Evolutionary conservation across 2,797 vertebrate species (phyloP), one percentile per base, ranked within the genome.

Genomic region (Oreochromis mossambicus): DNA sequence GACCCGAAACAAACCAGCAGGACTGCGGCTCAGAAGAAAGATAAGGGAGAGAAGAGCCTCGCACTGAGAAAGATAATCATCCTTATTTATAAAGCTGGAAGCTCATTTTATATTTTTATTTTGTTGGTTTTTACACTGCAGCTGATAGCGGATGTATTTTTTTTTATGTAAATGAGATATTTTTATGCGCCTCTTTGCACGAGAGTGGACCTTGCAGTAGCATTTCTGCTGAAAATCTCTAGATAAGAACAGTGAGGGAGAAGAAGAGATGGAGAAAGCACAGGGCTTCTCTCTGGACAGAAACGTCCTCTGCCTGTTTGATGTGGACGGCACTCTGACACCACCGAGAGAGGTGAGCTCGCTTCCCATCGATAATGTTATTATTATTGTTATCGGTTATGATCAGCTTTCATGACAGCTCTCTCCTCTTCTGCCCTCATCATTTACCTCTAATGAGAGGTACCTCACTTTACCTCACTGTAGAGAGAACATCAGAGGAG

Each of bases 301-400:
- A 43, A 95, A 84, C 83, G 80, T 95, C 84, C 95, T 99, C 43
- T 99, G 98, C 77, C 95, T 99, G 81, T 99, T 99, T 94, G 98
- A 99, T 46, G 98, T 99, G 95, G 98, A 99, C 83, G 98, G 98
- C 2, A 99, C 98, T 7, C 96, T 99, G 89, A 99, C 98, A 8
- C 94, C 95, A 1, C 97, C 98, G 1, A 96, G 98, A 95, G 96
- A 98, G 97, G 98, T 99, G 96, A 85, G 95, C 19, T 8, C 15
- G 3, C 50, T 8, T 43, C n/a, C 29, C 13, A 13, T 36, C 19
- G 13, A 6, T 8, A 24, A 61, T 3, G 32, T 76, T 6, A 14
- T 68, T 86, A 54, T 32, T 51, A 51, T 32, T 51, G 66, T 80
- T 14, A 8, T 43, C 9, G n/a, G 32, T 38, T 63, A 63, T 36